Percentiles rank a stretch among this genome's conserved stretches.
Conservation (phyloP, 2,888 invertebrate genomes). For the Andrena haemorrhoa region DNA sequence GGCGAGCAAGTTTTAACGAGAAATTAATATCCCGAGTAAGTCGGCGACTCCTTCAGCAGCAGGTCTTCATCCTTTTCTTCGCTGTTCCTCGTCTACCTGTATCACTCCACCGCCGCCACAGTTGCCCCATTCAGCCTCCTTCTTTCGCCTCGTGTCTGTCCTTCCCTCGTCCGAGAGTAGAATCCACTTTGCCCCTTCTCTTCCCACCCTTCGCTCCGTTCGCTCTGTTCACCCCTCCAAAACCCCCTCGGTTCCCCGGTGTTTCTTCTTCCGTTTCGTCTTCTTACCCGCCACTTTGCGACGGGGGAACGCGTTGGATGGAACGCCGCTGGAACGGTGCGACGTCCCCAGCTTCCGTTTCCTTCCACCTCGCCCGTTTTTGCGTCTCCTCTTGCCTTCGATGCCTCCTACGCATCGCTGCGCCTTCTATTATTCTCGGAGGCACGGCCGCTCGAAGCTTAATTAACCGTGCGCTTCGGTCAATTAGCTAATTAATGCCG, state of each 20-base stretch:
- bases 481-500: slow-evolving; percentile 78
- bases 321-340: slow-evolving; percentile 4
- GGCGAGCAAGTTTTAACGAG: slow-evolving; percentile 75
- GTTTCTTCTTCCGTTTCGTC: slow-evolving; percentile 17
- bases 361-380: slow-evolving; percentile 22
- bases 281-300: slow-evolving; percentile 22
- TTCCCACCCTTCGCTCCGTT: neutral
- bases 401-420: slow-evolving; percentile 49
- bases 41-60: slow-evolving; percentile 64
- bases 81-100: slow-evolving; percentile 40
- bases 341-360: slow-evolving; percentile 13
- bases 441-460: slow-evolving; percentile 56
- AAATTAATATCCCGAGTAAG: slow-evolving; percentile 77
- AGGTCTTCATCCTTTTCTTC: slow-evolving; percentile 56
- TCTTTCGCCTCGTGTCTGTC: slow-evolving; percentile 5
- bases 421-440: slow-evolving; percentile 60
- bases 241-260: neutral
- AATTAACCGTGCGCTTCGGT: slow-evolving; percentile 71
- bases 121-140: neutral
- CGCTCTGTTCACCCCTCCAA: neutral
- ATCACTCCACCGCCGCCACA: slow-evolving; percentile 26
- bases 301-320: neutral
- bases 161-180: neutral
- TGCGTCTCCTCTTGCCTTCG: slow-evolving; percentile 30
- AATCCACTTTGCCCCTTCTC: neutral